Evolutionary conservation across 2,888 invertebrate species (phyloP).

Genomic region (Plagiodera versicolora): DNA sequence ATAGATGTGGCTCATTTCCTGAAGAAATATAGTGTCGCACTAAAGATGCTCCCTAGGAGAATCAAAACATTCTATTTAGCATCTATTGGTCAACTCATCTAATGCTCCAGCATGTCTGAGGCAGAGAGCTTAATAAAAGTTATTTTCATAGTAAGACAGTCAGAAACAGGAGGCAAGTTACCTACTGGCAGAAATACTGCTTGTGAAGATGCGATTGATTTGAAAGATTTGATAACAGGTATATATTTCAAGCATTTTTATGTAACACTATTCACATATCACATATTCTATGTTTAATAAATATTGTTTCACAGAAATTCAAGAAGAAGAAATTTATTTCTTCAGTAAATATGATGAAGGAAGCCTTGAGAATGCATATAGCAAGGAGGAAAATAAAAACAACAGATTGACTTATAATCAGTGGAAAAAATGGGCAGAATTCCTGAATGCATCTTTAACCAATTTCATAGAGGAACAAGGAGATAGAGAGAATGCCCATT

Average conservation of each 20-base stretch:
- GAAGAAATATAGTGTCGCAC: not conserved
- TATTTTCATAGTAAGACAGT: not conserved
- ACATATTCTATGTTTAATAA: no score
- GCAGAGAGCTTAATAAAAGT: not conserved
- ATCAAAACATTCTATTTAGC: slow-evolving; percentile 4
- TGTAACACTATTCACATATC: no score
- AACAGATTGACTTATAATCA: no score
- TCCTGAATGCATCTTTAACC: no score
- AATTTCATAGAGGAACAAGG: no score
- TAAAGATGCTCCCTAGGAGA: not conserved
- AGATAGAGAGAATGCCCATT: not conserved
- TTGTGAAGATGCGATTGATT: slow-evolving; percentile 1
- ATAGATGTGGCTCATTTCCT: not conserved
- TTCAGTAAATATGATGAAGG: no score
- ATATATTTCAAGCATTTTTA: no score
- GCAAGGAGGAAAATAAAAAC: no score
- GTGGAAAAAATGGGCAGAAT: no score
- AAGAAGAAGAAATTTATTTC: no score
- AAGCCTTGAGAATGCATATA: no score
- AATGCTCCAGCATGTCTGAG: not conserved
- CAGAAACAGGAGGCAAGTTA: not conserved
- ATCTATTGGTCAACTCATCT: not conserved
- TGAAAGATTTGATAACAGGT: not conserved
- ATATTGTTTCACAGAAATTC: no score
- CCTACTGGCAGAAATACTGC: not conserved